phyloP scores from a whole-genome alignment of 2,888 invertebrate species.

The Drosophila atroscutellata region DNA sequence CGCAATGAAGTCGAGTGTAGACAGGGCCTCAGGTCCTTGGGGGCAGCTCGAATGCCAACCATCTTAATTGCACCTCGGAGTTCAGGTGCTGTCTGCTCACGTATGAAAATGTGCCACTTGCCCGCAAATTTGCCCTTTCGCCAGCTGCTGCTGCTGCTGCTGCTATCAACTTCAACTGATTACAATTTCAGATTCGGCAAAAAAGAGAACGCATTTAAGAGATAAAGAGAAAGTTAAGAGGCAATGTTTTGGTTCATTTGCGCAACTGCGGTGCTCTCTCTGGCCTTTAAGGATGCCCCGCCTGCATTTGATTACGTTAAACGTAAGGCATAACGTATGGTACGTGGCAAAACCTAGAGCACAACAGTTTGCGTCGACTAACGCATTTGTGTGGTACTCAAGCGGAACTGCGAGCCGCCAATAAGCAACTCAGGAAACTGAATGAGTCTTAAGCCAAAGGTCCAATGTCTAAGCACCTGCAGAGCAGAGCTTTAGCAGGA shows the following conservation, averaged over 20 bases:
- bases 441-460: not conserved
- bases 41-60: slow-evolving; percentile 21
- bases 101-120: slow-evolving; percentile 52
- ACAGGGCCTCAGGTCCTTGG: not conserved
- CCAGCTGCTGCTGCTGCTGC: slow-evolving; percentile 13
- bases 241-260: slow-evolving; percentile 14
- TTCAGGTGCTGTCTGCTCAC: slow-evolving; percentile 35
- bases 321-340: slow-evolving; percentile 47
- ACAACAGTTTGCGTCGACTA: slow-evolving; percentile 58
- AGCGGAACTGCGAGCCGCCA: slow-evolving; percentile 61
- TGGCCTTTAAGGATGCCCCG: slow-evolving; percentile 63
- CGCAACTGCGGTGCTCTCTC: slow-evolving; percentile 40
- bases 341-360: slow-evolving; percentile 22
- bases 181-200: slow-evolving; percentile 40
- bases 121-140: slow-evolving; percentile 42
- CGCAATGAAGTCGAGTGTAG: not conserved
- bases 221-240: slow-evolving; percentile 25
- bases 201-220: slow-evolving; percentile 43
- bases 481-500: slow-evolving; percentile 12
- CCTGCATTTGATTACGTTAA: slow-evolving; percentile 66
- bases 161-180: slow-evolving; percentile 34
- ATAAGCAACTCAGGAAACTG: slow-evolving; percentile 16
- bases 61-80: slow-evolving; percentile 58
- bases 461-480: slow-evolving; percentile 2
- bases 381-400: slow-evolving; percentile 55